Conservation (phyloP, 2,113 vertebrate species). For the Vidua chalybeata region DNA sequence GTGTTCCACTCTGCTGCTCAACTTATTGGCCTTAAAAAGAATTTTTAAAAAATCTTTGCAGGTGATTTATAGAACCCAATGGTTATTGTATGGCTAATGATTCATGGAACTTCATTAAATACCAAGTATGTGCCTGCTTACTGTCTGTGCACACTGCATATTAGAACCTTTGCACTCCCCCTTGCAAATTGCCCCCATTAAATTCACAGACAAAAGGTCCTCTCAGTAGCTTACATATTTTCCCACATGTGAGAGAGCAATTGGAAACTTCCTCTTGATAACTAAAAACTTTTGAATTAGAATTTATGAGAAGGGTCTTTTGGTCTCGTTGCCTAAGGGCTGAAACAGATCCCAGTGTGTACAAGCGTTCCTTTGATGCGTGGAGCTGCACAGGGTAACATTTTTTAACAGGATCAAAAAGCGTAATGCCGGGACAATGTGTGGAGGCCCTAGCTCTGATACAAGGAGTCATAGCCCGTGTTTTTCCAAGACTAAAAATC, state of each 20-base stretch:
- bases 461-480: constrained; percentile 43
- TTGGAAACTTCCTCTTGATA: constrained; percentile 79
- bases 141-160: constrained; percentile 66
- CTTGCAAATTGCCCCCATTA: constrained; percentile 71
- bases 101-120: constrained; percentile 72
- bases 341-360: constrained; percentile 70
- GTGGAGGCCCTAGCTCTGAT: constrained; percentile 62
- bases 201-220: constrained; percentile 75
- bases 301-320: constrained; percentile 76
- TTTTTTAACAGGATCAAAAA: constrained; percentile 73
- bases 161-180: constrained; percentile 73
- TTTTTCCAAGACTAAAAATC: constrained; percentile 64
- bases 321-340: constrained; percentile 65
- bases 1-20: constrained; percentile 13
- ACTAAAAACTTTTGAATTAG: constrained; percentile 74
- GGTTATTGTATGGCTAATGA: constrained; percentile 63
- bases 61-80: constrained; percentile 60
- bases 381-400: constrained; percentile 67
- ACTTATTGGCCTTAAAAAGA: constrained; percentile 7
- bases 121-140: constrained; percentile 67
- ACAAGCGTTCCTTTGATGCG: constrained; percentile 60
- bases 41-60: neutral
- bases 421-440: constrained; percentile 67
- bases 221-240: constrained; percentile 77
- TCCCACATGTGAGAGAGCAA: constrained; percentile 78